phyloP scores from a whole-genome alignment of 2,888 invertebrate genomes.

The Platycheirus rosarum region DNA sequence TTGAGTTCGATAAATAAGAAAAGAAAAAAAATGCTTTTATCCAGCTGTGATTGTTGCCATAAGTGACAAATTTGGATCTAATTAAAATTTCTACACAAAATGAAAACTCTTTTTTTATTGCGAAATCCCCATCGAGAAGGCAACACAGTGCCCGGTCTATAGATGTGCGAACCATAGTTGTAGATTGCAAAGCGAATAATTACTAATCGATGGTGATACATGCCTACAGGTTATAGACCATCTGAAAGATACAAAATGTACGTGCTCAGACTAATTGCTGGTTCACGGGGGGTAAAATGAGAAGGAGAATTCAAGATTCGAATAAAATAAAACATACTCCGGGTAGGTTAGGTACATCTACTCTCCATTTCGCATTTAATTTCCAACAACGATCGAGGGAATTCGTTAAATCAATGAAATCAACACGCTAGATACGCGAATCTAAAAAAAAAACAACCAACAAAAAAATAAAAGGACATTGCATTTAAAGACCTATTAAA shows the following conservation, averaged over 20 bases:
- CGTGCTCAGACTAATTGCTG: conserved; percentile 67
- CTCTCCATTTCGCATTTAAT: conserved; percentile 61
- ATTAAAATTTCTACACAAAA: conserved; percentile 75
- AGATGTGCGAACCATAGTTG: conserved; percentile 44
- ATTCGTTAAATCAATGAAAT: conserved; percentile 72
- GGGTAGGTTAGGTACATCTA: too few relatives aligned
- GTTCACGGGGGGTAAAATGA: conserved; percentile 22
- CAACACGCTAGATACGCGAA: conserved; percentile 50
- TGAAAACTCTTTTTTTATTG: conserved; percentile 68
- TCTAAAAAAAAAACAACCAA: background rate
- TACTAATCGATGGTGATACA: conserved; percentile 72
- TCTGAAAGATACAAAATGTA: conserved; percentile 44
- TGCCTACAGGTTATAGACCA: conserved; percentile 34
- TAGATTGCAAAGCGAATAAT: conserved; percentile 73
- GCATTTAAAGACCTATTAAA: conserved; percentile 43
- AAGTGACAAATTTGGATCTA: conserved; percentile 75
- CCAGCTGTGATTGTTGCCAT: conserved; percentile 71
- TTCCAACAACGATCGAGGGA: conserved; percentile 73
- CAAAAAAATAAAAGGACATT: conserved; percentile 61
- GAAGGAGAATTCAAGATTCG: conserved; percentile 11
- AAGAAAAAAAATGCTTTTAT: conserved; percentile 7
- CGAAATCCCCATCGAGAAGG: conserved; percentile 49
- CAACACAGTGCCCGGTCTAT: background rate
- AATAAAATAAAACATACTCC: conserved; percentile 4
- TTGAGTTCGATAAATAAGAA: background rate